These are phyloP conservation scores for Selenia dentaria DNA, from an alignment of 2,888 invertebrate species.

Conservation along the genomic window DNA sequence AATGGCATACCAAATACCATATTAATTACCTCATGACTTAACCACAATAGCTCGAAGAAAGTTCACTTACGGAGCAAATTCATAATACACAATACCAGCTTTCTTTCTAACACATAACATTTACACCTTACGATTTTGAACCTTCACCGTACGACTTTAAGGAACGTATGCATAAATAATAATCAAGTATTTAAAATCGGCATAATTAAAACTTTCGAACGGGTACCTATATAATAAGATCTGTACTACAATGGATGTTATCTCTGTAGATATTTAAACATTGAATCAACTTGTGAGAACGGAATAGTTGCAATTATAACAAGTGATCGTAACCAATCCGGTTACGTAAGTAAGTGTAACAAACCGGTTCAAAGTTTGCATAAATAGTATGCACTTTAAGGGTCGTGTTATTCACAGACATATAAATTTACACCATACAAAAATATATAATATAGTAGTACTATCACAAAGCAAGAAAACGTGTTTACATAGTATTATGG, in stretches of 20 bases:
- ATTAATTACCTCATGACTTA: conserved; percentile 61
- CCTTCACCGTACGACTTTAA: conserved; percentile 26
- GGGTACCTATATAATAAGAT: conserved; percentile 29
- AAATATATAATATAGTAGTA: no score
- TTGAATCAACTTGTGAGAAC: conserved; percentile 28
- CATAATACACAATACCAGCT: conserved; percentile 57
- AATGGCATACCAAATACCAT: conserved; percentile 27
- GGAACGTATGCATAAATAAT: conserved; percentile 25
- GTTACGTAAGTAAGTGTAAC: conserved; percentile 19
- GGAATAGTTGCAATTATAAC: conserved; percentile 17
- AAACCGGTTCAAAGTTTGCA: no score
- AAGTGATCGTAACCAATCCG: conserved; percentile 13
- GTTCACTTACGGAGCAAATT: conserved; percentile 60
- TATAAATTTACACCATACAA: no score
- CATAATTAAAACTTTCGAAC: conserved; percentile 71
- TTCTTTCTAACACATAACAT: conserved; percentile 40
- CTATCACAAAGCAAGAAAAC: no score
- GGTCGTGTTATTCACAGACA: no score
- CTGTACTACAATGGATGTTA: conserved; percentile 37
- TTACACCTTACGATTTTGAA: conserved; percentile 19
- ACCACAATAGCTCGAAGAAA: conserved; percentile 66
- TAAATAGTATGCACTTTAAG: no score
- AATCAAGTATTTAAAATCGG: conserved; percentile 50
- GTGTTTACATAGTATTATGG: no score
- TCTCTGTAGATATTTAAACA: conserved; percentile 29